A percentile compares a stretch with the other conserved stretches of the same genome.
Evolutionary conservation across 2,888 invertebrate genomes (phyloP).

Genomic region (Pristionchus entomophagus): DNA sequence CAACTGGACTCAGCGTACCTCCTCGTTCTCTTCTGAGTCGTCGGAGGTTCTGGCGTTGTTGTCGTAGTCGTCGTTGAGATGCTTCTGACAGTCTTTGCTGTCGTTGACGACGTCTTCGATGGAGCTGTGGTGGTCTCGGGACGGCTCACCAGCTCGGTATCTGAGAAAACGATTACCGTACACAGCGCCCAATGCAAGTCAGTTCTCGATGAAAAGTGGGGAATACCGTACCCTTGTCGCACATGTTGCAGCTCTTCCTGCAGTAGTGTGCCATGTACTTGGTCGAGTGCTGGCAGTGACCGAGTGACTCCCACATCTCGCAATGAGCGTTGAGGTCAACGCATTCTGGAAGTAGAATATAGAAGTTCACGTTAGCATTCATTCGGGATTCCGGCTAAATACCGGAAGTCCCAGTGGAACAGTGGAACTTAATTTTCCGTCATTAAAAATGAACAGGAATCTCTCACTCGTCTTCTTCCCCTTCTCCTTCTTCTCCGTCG

Average conservation of each 20-base stretch:
- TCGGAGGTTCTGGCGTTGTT: not conserved
- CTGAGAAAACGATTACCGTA: not conserved
- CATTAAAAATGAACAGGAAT: not conserved
- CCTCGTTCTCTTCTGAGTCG: constrained; percentile 30
- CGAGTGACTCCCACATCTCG: constrained; percentile 76
- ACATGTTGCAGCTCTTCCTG: constrained; percentile 67
- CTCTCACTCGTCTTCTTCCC: constrained; percentile 56
- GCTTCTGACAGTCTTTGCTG: constrained; percentile 2
- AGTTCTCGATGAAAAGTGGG: not conserved
- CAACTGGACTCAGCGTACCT: not conserved
- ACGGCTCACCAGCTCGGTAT: constrained; percentile 26
- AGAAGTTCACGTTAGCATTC: too few relatives aligned
- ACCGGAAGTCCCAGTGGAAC: too few relatives aligned
- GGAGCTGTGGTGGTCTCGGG: not conserved
- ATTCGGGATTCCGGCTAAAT: too few relatives aligned
- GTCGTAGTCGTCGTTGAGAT: constrained; percentile 5
- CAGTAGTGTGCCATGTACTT: constrained; percentile 76
- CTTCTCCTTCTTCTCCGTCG: constrained; percentile 47
- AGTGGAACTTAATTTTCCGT: not conserved
- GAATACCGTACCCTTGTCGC: constrained; percentile 51
- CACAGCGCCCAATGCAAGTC: not conserved
- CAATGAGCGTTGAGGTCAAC: constrained; percentile 75
- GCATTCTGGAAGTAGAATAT: constrained; percentile 66
- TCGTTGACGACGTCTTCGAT: not conserved
- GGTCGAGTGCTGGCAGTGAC: constrained; percentile 75